Base-by-base conservation (phyloP, 2,113 vertebrate genomes). In the Empidonax alnorum region DNA sequence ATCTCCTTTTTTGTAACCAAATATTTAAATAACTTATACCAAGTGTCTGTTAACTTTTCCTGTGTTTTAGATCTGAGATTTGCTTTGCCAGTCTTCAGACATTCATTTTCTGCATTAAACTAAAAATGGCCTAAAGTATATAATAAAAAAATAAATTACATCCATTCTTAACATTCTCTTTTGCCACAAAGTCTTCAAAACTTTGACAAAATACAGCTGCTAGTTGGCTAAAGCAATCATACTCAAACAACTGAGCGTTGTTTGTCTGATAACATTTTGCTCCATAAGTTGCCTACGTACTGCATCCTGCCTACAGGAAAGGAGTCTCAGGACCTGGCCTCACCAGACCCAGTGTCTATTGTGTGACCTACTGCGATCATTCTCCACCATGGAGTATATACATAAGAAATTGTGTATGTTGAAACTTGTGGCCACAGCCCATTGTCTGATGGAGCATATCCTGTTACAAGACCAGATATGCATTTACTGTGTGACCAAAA, bases 21-120 rank as follows among this genome's bases (percentile, higher is more conserved):
- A 73, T 49, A 78, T 41, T 82, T 47, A 31, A 79, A 37, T 39
- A 84, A 74, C 16, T 76, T 74, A 47, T 8, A 61, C 28, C 35
- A 80, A 42, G 13, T 35, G 3, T 52, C 35, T 61, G 17, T 72
- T 52, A 79, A 59, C 6, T 67, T 84, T n/a, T 67, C 33, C 4
- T 47, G 12, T 68, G 28, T 9, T 89, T 92, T 84, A 61, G 24
- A 30, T 27, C 5, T 69, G 12, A 69, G 10, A 46, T 91, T 74
- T 90, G 24, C 31, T 84, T 77, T 67, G 14, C 42, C 44, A 35
- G 16, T 87, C 33, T 76, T 76, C 20, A 62, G 75, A 63, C 2
- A 61, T 28, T 23, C 33, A 78, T 93, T 84, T 90, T 95, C 47
- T 52, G 9, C 28, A 87, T 56, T 27, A 93, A 89, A 53, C 9